Base-by-base conservation (phyloP, 2,888 invertebrate genomes). In the Lepas anatifera region DNA sequence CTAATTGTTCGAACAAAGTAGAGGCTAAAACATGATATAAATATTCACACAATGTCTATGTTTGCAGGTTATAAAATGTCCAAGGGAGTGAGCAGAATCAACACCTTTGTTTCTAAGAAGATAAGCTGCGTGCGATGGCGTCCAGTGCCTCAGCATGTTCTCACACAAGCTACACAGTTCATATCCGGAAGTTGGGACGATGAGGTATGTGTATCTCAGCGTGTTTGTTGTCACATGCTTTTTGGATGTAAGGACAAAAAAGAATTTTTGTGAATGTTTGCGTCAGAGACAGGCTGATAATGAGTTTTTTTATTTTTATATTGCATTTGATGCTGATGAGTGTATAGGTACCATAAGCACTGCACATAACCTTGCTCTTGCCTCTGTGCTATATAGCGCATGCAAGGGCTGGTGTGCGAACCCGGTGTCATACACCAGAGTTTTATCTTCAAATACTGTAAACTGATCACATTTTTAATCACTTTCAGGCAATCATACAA, bases 61-160 rank as follows among this genome's bases (percentile, higher is more conserved):
- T 39, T 39, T 39, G 8, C 7, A 13, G 39, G 7, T 58, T n/a
- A 4, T 2, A 48, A 7, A 3, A n/a, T n/a, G 48, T 48, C 48
- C n/a, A n/a, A 58, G 32, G 50, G 50, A 27, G 18, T 50, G 1
- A 7, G 16, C 11, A 58, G 52, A 58, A 58, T 16, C 29, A 58
- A 58, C 52, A 58, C 52, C 8, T 58, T 58, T 58, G 52, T 58
- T 16, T 58, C 52, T 10, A 64, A 37, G 37, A 64, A 64, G 13
- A 25, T 64, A 3, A 64, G 39, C 25, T 64, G 64, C 13, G 64
- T 64, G n/a, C 10, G 64, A n/a, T 64, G 64, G 64, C 37, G 39
- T n/a, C 64, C 64, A 11, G 22, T 11, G 6, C 2, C 37, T 8
- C 64, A 37, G n/a, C 22, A 37, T 3, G 11, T 11, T 1, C 25